Evolutionary conservation across 1,140 invertebrate species (phyloP).

Genomic region (Lordiphosa collinella): DNA sequence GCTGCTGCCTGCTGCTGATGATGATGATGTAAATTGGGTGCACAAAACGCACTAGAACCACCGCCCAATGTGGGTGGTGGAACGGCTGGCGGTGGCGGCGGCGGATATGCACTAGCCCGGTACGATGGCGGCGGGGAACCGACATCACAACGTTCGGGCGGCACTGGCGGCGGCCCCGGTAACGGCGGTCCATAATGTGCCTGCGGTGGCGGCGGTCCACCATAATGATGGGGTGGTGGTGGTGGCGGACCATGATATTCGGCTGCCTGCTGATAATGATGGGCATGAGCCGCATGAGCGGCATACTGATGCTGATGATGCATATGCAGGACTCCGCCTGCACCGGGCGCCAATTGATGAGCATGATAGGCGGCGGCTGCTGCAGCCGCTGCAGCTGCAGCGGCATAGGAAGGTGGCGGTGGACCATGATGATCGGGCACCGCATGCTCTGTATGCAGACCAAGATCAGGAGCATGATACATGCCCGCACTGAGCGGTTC

Average conservation of each 20-base stretch:
- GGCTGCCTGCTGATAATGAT: conserved; percentile 65
- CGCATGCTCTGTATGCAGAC: conserved; percentile 67
- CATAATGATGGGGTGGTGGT: conserved; percentile 44
- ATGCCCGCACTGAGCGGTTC: conserved; percentile 65
- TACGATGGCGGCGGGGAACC: conserved; percentile 73
- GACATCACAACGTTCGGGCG: conserved; percentile 64
- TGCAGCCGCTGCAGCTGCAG: conserved; percentile 66
- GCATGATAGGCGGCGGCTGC: conserved; percentile 71
- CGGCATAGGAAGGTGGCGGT: conserved; percentile 65
- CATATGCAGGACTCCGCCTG: conserved; percentile 48
- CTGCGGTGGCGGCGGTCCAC: conserved; percentile 28
- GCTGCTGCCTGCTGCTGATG: conserved; percentile 51
- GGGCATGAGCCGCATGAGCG: conserved; percentile 44
- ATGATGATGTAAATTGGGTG: conserved; percentile 67
- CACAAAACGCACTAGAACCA: conserved; percentile 72
- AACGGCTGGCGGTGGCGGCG: conserved; percentile 33
- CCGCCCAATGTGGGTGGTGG: conserved; percentile 57
- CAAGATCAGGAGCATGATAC: conserved; percentile 70
- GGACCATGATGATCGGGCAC: conserved; percentile 66
- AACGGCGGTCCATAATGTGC: conserved; percentile 49
- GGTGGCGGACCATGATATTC: conserved; percentile 60
- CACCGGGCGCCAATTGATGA: conserved; percentile 60
- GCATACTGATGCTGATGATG: conserved; percentile 66
- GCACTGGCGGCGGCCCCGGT: conserved; percentile 41
- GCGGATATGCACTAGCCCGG: conserved; percentile 59